These are phyloP conservation scores for Drosophila neonasuta DNA, from an alignment of 2,888 invertebrate species.

Conservation along the genomic window DNA sequence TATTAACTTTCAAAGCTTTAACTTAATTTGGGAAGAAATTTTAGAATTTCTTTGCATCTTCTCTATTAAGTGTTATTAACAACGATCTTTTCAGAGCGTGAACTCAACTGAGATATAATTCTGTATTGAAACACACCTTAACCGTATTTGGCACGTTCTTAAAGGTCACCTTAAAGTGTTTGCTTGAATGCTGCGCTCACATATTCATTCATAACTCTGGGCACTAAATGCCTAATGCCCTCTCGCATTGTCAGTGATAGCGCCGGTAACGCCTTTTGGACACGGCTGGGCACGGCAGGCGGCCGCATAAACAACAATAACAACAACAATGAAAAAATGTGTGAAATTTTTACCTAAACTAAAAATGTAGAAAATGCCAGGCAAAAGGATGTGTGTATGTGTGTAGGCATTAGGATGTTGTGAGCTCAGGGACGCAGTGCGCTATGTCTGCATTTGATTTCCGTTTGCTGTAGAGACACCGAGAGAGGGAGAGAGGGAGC, in stretches of 20 bases:
- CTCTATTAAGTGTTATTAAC: too few relatives aligned
- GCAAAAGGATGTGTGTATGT: constrained; percentile 8
- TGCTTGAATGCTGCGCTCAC: constrained; percentile 1
- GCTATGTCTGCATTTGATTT: constrained; percentile 74
- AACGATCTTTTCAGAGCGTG: too few relatives aligned
- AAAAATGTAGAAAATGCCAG: constrained; percentile 66
- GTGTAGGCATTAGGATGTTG: constrained; percentile 7
- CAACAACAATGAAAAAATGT: constrained; percentile 48
- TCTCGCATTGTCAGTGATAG: constrained; percentile 45
- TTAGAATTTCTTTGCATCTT: too few relatives aligned
- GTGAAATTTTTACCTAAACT: constrained; percentile 76
- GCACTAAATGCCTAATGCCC: constrained; percentile 37
- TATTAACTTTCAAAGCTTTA: too few relatives aligned
- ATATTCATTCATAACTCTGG: constrained; percentile 54
- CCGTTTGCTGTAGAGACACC: constrained; percentile 55
- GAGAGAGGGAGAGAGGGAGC: constrained; percentile 34
- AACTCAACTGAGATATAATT: too few relatives aligned
- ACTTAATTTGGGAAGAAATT: too few relatives aligned
- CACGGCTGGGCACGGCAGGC: constrained; percentile 53
- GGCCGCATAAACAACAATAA: constrained; percentile 58
- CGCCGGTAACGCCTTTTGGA: constrained; percentile 68
- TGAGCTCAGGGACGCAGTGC: constrained; percentile 25
- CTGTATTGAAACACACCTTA: background rate
- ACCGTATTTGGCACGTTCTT: constrained; percentile 11
- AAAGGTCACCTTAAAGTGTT: constrained; percentile 28